Base-by-base conservation (phyloP, 2,113 vertebrate species). In the Eupsittula cactorum region DNA sequence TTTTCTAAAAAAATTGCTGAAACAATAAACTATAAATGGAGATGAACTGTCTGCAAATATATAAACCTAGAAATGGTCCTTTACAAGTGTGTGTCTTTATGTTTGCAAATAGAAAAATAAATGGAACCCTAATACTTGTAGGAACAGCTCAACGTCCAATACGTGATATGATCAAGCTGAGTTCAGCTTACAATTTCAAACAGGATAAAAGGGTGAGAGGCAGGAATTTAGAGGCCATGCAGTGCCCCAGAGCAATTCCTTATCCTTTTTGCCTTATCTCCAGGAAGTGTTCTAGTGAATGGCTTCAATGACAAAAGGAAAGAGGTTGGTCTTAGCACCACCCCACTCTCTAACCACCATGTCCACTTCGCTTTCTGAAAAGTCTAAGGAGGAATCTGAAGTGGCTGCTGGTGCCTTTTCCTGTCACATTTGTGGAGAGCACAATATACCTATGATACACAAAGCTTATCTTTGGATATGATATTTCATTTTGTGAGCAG, bases 341-440 rank as follows among this genome's bases (percentile, higher is more conserved):
- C 33, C 13, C 6, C 57, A 59, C 13, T 0, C 1, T 8, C 7
- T 15, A 11, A 19, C 0, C 0, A 0, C 0, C 0, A 0, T 11
- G 16, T 17, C 6, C 16, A 6, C 11, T 11, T 1, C 37, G 16
- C 1, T 49, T 49, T 49, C 47, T 49, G 47, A 23, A 68, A 64
- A 70, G 8, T 50, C 35, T 75, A 55, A 73, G 37, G 13, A 71
- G 15, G 57, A 83, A 76, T 39, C 12, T 49, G 53, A 42, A 68
- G 18, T 15, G 20, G 27, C 2, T 19, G n/a, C 16, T 71, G 13
- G 14, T 52, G 42, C 7, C n/a, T 67, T 57, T 91, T 49, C 11
- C 13, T 39, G 23, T 35, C 11, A 31, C 39, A 27, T 8, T 63
- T 2, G 1, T 39, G 35, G 23, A 70, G 11, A 73, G 44, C 29